phyloP scores from a whole-genome alignment of 2,113 vertebrate species.

The Tringa solitaria region DNA sequence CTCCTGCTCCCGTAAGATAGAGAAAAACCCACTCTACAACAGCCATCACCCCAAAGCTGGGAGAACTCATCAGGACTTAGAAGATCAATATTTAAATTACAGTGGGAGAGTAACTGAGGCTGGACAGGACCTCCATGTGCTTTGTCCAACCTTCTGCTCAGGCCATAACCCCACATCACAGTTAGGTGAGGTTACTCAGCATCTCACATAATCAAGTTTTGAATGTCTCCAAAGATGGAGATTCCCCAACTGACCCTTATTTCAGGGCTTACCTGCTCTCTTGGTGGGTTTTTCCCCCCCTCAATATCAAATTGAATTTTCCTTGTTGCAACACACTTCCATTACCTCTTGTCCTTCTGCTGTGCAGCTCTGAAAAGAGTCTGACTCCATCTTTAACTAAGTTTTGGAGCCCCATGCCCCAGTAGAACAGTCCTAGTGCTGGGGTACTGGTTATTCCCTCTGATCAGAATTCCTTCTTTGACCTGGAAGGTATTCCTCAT shows the following conservation, averaged over 20 bases:
- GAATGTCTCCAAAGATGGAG: not conserved
- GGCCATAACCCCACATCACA: not conserved
- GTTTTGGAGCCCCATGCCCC: not conserved
- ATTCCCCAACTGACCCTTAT: not conserved
- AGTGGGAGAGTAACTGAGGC: not conserved
- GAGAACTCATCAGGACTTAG: not conserved
- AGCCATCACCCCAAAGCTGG: not conserved
- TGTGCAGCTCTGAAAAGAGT: not conserved
- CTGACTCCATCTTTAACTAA: not conserved
- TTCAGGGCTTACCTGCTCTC: not conserved
- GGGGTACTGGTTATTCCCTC: not conserved
- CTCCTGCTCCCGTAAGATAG: not conserved
- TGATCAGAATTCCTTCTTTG: not conserved
- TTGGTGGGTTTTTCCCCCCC: rapidly evolving
- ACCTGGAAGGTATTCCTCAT: not conserved
- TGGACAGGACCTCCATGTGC: not conserved
- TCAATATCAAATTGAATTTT: not conserved
- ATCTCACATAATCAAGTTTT: not conserved
- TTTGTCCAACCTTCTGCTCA: not conserved
- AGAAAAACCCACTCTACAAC: not conserved
- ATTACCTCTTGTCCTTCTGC: not conserved
- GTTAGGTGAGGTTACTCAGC: not conserved
- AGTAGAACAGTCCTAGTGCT: not conserved
- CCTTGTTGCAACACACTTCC: not conserved
- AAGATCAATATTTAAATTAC: not conserved